These are phyloP conservation scores for Sinocyclocheilus anshuiensis DNA, from an alignment of 2,113 vertebrate genomes.

Conservation along the genomic window DNA sequence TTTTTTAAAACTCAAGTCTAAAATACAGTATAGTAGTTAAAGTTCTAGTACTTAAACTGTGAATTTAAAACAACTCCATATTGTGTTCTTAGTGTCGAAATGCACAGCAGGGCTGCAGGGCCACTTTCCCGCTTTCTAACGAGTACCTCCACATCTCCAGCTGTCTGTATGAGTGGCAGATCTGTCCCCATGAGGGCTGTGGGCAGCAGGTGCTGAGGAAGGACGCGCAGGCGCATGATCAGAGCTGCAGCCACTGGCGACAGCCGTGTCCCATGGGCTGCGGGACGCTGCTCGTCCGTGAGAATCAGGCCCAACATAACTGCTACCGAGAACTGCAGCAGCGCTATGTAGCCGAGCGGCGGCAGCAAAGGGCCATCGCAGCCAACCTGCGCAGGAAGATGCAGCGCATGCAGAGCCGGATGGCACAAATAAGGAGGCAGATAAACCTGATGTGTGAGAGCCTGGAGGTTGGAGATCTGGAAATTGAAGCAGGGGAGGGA, in stretches of 20 bases:
- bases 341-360: constrained; percentile 53
- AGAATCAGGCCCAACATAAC: constrained; percentile 62
- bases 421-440: constrained; percentile 59
- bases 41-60: neutral
- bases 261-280: constrained; percentile 69
- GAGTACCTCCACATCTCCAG: constrained; percentile 66
- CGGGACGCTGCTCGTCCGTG: constrained; percentile 59
- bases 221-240: constrained; percentile 62
- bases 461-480: constrained; percentile 49
- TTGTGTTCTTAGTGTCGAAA: constrained; percentile 71
- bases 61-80: neutral
- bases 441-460: constrained; percentile 58
- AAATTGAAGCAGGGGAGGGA: constrained; percentile 40
- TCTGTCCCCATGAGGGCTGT: constrained; percentile 74
- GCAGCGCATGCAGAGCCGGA: constrained; percentile 59
- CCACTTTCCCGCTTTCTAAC: constrained; percentile 68
- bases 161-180: constrained; percentile 66
- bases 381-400: constrained; percentile 57
- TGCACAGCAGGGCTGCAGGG: constrained; percentile 67
- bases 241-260: constrained; percentile 60
- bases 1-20: neutral
- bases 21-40: neutral
- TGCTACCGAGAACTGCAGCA: constrained; percentile 68
- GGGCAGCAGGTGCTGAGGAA: constrained; percentile 53
- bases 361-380: constrained; percentile 44